Evolutionary conservation across 1,140 invertebrate species (phyloP).

Genomic region (Triops cancriformis): DNA sequence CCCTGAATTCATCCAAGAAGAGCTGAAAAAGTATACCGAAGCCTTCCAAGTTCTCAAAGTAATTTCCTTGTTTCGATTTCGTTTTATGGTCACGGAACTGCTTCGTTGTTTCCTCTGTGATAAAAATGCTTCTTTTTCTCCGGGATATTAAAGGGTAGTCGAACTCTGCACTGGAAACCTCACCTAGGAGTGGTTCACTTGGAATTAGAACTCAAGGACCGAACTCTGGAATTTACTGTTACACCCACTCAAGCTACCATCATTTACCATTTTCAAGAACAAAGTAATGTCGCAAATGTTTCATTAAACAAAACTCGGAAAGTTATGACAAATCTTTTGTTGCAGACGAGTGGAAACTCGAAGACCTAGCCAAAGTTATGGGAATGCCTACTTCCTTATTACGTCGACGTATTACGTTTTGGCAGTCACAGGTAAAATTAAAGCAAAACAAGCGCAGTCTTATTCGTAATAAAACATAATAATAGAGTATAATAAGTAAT

Average conservation of each 20-base stretch:
- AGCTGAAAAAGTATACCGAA: conserved; percentile 79
- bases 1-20: conserved; percentile 66
- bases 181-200: conserved; percentile 85
- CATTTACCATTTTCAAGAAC: conserved; percentile 87
- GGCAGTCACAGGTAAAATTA: conserved; percentile 58
- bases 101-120: neutral
- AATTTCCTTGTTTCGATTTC: neutral
- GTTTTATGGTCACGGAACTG: neutral
- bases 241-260: conserved; percentile 89
- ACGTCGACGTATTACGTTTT: conserved; percentile 76
- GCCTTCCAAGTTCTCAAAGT: conserved; percentile 83
- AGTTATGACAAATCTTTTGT: conserved; percentile 30
- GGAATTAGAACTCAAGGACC: conserved; percentile 79
- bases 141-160: conserved; percentile 52
- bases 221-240: conserved; percentile 71
- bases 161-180: conserved; percentile 88
- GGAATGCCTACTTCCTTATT: conserved; percentile 73
- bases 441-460: conserved; percentile 17
- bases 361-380: conserved; percentile 72
- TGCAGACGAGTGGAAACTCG: conserved; percentile 66
- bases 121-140: conserved; percentile 23
- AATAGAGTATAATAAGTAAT: no score
- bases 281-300: conserved; percentile 48
- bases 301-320: conserved; percentile 21
- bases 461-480: no score